Evolutionary conservation across 2,888 invertebrate genomes (phyloP), one percentile per base, ranked within the genome.

Genomic region (Drosophila kambysellisi): DNA sequence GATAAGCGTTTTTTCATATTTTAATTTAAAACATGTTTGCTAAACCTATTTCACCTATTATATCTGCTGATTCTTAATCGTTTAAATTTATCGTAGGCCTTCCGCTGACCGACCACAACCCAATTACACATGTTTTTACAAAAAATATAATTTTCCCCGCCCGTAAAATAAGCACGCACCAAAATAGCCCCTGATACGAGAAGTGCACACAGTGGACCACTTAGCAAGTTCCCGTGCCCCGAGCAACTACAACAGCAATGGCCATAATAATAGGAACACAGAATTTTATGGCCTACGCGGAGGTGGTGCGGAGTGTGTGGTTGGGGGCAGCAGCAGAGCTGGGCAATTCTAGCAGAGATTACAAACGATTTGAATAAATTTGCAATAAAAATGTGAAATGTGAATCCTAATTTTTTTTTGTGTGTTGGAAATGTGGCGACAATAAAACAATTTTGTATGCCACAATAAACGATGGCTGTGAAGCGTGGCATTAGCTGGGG

Each of bases 341-440:
- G 39, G 39, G 30, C 32, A 57, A 20, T 32, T 43, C 62, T 33
- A n/a, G 65, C 70, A 70, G 72, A 88, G 84, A 85, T 85, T 85
- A 89, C 85, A 76, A 82, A 76, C 77, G 88, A 90, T 88, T 88
- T 88, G 88, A 88, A 88, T 88, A 88, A 90, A 88, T 88, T 90
- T 89, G 89, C 88, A 89, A 90, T 88, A 90, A 88, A 89, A 83
- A 87, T 66, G 73, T 72, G 79, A 89, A 79, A 87, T 68, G 75
- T 70, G 79, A 89, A 75, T 84, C 84, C 60, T 71, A 81, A 73
- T 70, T 70, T 59, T 50, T 50, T 46, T 48, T 50, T 41, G 48
- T 33, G n/a, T 62, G n/a, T 70, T 72, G 62, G 51, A 78, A 84
- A 61, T 85, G 88, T 76, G 77, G 90, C 79, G 89, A 90, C 87